Evolutionary conservation across 2,888 invertebrate genomes (phyloP), one percentile per base, ranked within the genome.

Genomic region (Agrilus mali): DNA sequence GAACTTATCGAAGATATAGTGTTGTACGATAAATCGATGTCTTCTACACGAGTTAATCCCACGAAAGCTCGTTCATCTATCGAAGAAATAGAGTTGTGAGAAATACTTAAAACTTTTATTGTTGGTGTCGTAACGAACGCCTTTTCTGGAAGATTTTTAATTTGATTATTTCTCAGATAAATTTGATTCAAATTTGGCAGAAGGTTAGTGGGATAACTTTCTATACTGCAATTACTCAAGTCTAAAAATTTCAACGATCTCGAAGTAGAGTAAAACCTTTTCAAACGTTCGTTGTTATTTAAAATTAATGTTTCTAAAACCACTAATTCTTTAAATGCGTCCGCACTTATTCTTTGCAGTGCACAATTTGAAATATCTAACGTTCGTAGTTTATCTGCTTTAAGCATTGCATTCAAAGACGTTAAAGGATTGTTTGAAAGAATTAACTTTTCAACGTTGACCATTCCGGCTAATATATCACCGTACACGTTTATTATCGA

Each of bases 21-120:
- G 60, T 86, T 86, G 61, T 72, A 75, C 1, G 86, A 84, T 48
- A 86, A 62, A 61, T 86, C 82, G 40, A 86, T 64, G 47, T 68
- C 61, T 52, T 74, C 73, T 5, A 86, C 59, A 48, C 71, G 66
- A 47, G 63, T 64, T 3, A 85, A 57, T 10, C 73, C 73, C 38
- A 65, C 65, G 59, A 86, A 85, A 1, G 80, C 75, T 48, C 75
- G 73, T 42, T 64, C 61, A 50, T 75, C 75, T 17, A 86, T 57
- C 1, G 66, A 67, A 8, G 73, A 74, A 35, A 86, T 72, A 14
- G 75, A 73, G 61, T 86, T 86, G 36, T 71, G 70, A 1, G 82
- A 80, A 33, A 86, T 59, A 59, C 81, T 80, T 13, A 86, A 58
- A 43, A 70, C 63, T 54, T 75, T 72, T 36, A 86, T 59, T 50